Evolutionary conservation across 2,797 vertebrate genomes (phyloP), one percentile per base, ranked within the genome.

Genomic region (Stomatorhinus walkeri): DNA sequence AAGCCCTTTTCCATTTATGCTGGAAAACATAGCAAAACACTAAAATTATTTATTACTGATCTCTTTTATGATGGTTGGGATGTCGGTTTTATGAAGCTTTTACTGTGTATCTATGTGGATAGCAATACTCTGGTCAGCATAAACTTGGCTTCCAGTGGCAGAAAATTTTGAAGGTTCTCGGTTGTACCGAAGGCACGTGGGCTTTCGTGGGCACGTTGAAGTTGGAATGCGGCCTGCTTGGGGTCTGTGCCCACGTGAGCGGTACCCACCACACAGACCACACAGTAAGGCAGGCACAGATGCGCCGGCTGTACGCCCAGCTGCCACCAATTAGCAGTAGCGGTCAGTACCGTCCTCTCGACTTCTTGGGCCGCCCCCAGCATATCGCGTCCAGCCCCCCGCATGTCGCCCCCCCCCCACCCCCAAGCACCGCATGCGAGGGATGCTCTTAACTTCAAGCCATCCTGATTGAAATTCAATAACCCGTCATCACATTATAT

Each of bases 391-490:
- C 64, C 9, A 7, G 28, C 46, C 87, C 54, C 19, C 28, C 54
- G 48, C 76, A 24, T 46, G 49, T 56, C 51, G n/a, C 52, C n/a
- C n/a, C n/a, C 3, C 43, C 43, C 43, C 43, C n/a, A 5, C 32
- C 81, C 49, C 88, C 22, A 68, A 61, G 64, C 24, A 14, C 9
- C 0, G 5, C 8, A 46, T 56, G 14, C 19, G 10, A 22, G 54
- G 61, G 48, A 49, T 32, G 22, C 28, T 36, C 52, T 48, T 48
- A 28, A 8, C 32, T 36, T 32, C 32, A 0, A 48, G 46, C 28
- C 48, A 56, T 40, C 6, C 64, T 46, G 88, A 81, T 89, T 87
- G 86, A 83, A 89, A 89, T 89, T 83, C 72, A 89, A 83, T 83
- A 59, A 83, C 43, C 85, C 72, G 59, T 89, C 64, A 61, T 87